Evolutionary conservation across 2,113 vertebrate species (phyloP).

Genomic region (Nycticebus coucang): DNA sequence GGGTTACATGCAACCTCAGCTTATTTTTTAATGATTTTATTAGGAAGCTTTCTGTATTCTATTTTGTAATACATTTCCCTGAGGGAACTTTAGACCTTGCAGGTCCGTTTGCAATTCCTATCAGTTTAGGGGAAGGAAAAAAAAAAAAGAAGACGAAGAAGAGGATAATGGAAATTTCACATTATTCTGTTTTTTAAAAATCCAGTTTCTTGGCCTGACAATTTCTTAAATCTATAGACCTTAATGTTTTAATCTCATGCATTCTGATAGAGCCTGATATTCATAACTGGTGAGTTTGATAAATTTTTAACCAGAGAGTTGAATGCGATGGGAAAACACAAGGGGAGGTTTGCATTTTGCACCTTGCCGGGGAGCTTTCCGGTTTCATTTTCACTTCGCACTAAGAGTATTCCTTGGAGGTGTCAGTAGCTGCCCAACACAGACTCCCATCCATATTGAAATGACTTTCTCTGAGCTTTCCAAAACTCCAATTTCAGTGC

Average conservation of each 20-base stretch:
- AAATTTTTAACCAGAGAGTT: conserved; percentile 83
- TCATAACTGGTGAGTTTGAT: conserved; percentile 81
- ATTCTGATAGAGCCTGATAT: conserved; percentile 80
- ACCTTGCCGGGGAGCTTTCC: conserved; percentile 74
- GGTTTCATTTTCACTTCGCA: conserved; percentile 81
- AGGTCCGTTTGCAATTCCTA: conserved; percentile 71
- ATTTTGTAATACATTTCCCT: conserved; percentile 55
- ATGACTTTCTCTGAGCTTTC: conserved; percentile 23
- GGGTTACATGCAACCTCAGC: conserved; percentile 17
- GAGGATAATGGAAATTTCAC: conserved; percentile 68
- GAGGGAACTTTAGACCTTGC: conserved; percentile 57
- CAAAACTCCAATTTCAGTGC: not conserved
- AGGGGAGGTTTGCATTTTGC: conserved; percentile 70
- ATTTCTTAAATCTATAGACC: conserved; percentile 77
- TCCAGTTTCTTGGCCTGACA: conserved; percentile 69
- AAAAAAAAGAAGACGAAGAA: not conserved
- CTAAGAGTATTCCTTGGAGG: conserved; percentile 59
- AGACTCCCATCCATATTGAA: conserved; percentile 55
- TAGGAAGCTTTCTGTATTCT: conserved; percentile 42
- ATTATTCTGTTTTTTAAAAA: conserved; percentile 64
- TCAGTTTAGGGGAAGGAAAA: not conserved
- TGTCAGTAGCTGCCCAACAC: not conserved
- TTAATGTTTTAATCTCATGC: conserved; percentile 85
- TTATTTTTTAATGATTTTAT: conserved; percentile 55
- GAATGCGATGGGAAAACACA: conserved; percentile 77